Base-by-base conservation (phyloP, 2,797 vertebrate genomes). In the Tapirus indicus region DNA sequence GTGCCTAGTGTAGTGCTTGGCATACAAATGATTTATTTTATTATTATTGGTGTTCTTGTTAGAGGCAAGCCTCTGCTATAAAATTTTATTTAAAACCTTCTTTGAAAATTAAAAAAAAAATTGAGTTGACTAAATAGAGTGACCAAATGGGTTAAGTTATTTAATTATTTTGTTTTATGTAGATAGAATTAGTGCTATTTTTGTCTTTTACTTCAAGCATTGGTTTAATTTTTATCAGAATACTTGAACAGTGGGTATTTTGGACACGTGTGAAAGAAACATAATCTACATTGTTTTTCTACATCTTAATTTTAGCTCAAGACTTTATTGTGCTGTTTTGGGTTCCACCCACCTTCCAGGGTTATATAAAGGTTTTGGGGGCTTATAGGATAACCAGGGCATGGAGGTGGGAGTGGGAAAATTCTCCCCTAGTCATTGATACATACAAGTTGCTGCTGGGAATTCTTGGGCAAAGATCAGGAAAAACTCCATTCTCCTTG, bases 281-380 rank as follows among this genome's bases (percentile, higher is more conserved):
- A 85, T 84, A 84, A 32, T 12, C 32, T 80, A 64, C 20, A 62
- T 79, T 77, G 49, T 72, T 93, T 94, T 92, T 89, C 74, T 89
- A 25, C 23, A 60, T 79, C 44, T 95, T 93, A 91, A 93, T 83
- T 94, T 95, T 94, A 91, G 66, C 72, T 95, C 54, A 89, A 23
- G 35, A 47, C 20, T 60, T 95, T 83, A 82, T 84, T 95, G 56
- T 75, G 23, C 29, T 87, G 5, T 88, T 77, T 78, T 13, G 23
- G 21, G 2, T 90, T 95, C 23, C 60, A 54, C 35, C 4, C 23
- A 75, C 12, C 6, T 78, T 80, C 54, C 56, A 88, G 7, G 32
- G 8, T n/a, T 80, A 62, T 44, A 16, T 68, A 16, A 75, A 87
- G 5, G 20, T 20, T 85, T 91, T 69, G 25, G 38, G 49, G 41